A percentile compares a stretch with the other conserved stretches of the same genome.
Evolutionary conservation across 1,140 invertebrate species (phyloP).

Genomic region (Eriocheir sinensis): DNA sequence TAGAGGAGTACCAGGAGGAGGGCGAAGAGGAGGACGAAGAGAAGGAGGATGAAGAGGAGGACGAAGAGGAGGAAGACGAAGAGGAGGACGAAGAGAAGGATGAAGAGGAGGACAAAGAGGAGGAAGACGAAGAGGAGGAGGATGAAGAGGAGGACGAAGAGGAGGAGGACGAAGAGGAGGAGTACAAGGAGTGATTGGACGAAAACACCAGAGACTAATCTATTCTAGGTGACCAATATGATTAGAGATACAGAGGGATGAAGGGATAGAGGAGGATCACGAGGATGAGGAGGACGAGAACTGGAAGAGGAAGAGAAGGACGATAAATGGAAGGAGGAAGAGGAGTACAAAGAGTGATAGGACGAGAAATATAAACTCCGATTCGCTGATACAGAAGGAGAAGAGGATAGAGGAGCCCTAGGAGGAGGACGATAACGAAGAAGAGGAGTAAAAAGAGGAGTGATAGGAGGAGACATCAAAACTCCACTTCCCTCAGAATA

Average conservation of each 20-base stretch:
- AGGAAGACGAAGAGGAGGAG: constrained; percentile 26
- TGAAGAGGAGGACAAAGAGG: not conserved
- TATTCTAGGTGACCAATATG: not conserved
- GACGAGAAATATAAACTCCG: not conserved
- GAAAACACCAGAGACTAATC: not conserved
- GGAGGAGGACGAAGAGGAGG: not conserved
- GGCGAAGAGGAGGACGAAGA: not conserved
- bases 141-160: not conserved
- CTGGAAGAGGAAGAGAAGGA: not conserved
- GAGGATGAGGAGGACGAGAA: not conserved
- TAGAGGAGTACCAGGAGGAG: not conserved
- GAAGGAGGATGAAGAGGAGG: not conserved
- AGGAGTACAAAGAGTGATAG: not conserved
- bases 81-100: constrained; percentile 17
- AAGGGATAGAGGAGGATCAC: too few relatives aligned
- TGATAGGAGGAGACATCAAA: not conserved
- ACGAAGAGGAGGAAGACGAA: not conserved
- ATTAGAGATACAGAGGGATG: not conserved
- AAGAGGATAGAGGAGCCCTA: not conserved
- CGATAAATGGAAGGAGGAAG: not conserved
- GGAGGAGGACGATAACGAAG: not conserved
- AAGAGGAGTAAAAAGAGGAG: not conserved
- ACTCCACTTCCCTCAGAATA: not conserved
- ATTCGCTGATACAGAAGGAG: not conserved
- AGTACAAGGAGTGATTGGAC: not conserved